Conservation (phyloP, 2,113 vertebrate genomes). For the Tragelaphus buxtoni region DNA sequence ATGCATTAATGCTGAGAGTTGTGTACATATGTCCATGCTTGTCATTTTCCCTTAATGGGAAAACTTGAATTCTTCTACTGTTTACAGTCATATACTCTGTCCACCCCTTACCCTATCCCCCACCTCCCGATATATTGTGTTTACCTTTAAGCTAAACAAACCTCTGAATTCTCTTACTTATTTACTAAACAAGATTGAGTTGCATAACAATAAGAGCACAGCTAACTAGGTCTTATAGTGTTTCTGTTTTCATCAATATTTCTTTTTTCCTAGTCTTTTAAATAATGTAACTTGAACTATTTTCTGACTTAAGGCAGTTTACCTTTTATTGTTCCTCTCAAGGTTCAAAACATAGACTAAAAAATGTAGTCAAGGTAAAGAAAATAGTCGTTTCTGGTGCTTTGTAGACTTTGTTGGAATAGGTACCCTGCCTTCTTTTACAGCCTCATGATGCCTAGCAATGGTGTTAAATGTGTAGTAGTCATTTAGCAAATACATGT, state of each 20-base stretch:
- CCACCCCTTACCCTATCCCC: background rate
- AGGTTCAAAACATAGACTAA: background rate
- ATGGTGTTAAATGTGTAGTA: background rate
- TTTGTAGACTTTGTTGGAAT: background rate
- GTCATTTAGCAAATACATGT: background rate
- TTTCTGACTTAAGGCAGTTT: slow-evolving; percentile 24
- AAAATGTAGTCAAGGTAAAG: background rate
- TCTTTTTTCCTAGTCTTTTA: background rate
- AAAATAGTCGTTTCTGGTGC: background rate
- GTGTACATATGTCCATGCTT: background rate
- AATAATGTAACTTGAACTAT: slow-evolving; percentile 13
- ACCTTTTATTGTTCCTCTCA: slow-evolving; percentile 1
- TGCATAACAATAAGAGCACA: background rate
- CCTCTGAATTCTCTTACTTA: background rate
- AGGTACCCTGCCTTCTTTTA: background rate
- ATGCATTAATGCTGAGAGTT: background rate
- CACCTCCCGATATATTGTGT: background rate
- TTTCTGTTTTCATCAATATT: slow-evolving; percentile 8
- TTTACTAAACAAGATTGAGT: background rate
- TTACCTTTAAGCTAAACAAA: slow-evolving; percentile 7
- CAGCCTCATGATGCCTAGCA: background rate
- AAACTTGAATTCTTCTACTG: background rate
- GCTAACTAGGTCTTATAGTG: background rate
- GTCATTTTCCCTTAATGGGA: background rate
- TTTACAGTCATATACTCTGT: background rate